Evolutionary conservation across 2,797 vertebrate genomes (phyloP).

Genomic region (Chromobotia macracanthus): DNA sequence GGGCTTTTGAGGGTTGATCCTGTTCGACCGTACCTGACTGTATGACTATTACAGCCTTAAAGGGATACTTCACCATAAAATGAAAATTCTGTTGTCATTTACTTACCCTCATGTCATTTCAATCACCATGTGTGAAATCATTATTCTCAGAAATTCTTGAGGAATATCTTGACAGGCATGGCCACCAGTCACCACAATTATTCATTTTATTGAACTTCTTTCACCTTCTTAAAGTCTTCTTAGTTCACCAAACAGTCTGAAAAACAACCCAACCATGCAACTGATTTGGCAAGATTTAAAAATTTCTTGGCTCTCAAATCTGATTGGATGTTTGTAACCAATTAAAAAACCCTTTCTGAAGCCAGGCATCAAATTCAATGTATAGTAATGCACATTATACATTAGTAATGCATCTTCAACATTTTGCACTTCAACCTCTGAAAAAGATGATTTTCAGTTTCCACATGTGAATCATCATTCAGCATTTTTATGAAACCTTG

Average conservation of each 20-base stretch:
- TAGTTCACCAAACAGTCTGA: no score
- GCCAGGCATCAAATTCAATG: no score
- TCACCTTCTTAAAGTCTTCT: no score
- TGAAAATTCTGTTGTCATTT: not conserved
- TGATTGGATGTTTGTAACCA: not conserved
- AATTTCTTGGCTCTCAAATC: not conserved
- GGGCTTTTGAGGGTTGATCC: slow-evolving; percentile 54
- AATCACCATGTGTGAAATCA: not conserved
- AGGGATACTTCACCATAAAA: not conserved
- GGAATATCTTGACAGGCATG: no score
- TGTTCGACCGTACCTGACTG: slow-evolving; percentile 42
- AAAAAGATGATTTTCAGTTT: slow-evolving; percentile 4
- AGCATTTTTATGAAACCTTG: slow-evolving; percentile 13
- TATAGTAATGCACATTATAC: no score
- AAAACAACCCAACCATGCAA: no score
- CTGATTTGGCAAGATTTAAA: no score
- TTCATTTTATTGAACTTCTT: no score
- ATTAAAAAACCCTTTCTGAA: no score
- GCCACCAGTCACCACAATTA: not conserved
- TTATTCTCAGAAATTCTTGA: no score
- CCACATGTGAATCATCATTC: slow-evolving; percentile 26
- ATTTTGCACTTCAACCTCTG: not conserved
- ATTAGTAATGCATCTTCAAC: not conserved
- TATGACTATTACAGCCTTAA: slow-evolving; percentile 16
- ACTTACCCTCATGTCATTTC: not conserved